These are phyloP conservation scores for Syrrhaptes paradoxus DNA, from an alignment of 2,113 vertebrate species.

Conservation along the genomic window DNA sequence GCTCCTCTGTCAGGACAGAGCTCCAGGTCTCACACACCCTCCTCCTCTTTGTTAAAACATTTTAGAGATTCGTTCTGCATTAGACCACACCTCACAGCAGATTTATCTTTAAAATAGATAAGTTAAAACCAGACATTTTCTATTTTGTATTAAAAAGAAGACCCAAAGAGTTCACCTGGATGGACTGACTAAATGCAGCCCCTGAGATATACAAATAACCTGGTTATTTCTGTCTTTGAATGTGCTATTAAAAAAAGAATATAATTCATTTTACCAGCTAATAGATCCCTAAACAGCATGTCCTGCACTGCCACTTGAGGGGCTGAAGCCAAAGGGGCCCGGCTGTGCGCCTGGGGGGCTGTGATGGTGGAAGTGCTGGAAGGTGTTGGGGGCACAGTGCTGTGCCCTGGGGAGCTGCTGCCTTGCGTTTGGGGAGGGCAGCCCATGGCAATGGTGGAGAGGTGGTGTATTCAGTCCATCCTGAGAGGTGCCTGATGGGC, in stretches of 20 bases:
- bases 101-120: not conserved
- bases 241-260: not conserved
- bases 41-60: not conserved
- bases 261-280: not conserved
- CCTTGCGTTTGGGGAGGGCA: not conserved
- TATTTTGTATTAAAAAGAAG: not conserved
- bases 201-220: not conserved
- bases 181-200: not conserved
- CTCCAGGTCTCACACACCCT: not conserved
- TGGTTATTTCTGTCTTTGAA: not conserved
- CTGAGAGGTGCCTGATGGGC: not conserved
- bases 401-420: not conserved
- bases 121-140: not conserved
- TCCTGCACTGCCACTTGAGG: too few species aligned
- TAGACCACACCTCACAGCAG: not conserved
- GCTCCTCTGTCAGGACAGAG: not conserved
- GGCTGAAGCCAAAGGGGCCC: not conserved
- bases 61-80: not conserved
- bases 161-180: not conserved
- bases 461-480: not conserved
- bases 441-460: rapidly evolving
- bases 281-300: rapidly evolving
- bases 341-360: rapidly evolving
- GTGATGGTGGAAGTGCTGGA: rapidly evolving
- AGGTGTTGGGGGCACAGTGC: rapidly evolving